phyloP scores from a whole-genome alignment of 1,140 invertebrate genomes.

The Lasioglossum baleicum region DNA sequence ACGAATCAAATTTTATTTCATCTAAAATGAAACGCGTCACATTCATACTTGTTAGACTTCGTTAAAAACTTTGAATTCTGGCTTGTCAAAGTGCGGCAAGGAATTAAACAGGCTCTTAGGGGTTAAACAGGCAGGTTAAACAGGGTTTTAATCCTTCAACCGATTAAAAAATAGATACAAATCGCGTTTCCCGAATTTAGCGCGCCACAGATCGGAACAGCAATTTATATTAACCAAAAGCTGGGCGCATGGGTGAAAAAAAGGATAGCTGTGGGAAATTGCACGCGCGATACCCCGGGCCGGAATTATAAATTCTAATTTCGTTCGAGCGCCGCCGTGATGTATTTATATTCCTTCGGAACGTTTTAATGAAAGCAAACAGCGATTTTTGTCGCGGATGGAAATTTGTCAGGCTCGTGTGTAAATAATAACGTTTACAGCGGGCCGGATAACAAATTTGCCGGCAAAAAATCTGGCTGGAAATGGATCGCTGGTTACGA shows the following conservation, averaged over 20 bases:
- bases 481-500: not conserved
- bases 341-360: slow-evolving; percentile 28
- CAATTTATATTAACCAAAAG: slow-evolving; percentile 10
- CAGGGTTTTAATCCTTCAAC: too few species aligned
- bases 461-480: not conserved
- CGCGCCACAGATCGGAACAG: not conserved
- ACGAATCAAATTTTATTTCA: too few species aligned
- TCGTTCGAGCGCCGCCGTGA: not conserved
- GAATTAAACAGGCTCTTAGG: too few species aligned
- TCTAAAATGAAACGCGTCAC: too few species aligned
- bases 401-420: slow-evolving; percentile 14
- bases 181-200: too few species aligned
- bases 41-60: too few species aligned
- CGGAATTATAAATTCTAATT: slow-evolving; percentile 47
- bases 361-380: slow-evolving; percentile 37
- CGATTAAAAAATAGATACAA: too few species aligned
- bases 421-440: slow-evolving; percentile 23
- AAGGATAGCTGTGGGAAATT: not conserved
- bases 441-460: not conserved
- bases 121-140: too few species aligned
- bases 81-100: too few species aligned
- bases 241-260: not conserved
- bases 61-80: too few species aligned
- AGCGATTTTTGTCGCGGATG: slow-evolving; percentile 33
- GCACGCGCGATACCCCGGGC: not conserved